These are phyloP conservation scores for Sardinella longiceps DNA, from an alignment of 2,797 vertebrate genomes.

Conservation along the genomic window DNA sequence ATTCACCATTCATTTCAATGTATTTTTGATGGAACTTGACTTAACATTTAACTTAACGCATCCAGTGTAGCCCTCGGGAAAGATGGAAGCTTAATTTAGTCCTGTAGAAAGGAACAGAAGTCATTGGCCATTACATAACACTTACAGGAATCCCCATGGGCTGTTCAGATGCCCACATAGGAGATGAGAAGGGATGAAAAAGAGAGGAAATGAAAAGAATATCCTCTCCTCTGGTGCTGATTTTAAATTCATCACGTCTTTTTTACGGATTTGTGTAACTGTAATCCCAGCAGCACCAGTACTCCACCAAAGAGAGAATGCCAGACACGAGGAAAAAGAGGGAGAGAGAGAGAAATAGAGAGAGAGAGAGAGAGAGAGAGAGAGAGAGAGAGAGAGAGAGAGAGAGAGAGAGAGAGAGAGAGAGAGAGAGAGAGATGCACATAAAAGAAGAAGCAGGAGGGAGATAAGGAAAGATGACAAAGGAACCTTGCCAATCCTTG, in stretches of 20 bases:
- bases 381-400: background rate
- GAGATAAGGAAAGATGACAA: background rate
- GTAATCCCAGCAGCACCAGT: background rate
- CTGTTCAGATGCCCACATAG: background rate
- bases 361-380: background rate
- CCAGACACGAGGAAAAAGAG: background rate
- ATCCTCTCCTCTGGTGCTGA: background rate
- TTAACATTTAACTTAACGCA: no score
- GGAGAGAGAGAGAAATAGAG: background rate
- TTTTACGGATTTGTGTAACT: background rate
- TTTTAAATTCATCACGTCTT: background rate
- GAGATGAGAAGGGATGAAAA: background rate
- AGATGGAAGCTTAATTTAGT: background rate
- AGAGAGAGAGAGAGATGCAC: background rate
- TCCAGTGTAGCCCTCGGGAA: no score
- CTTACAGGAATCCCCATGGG: background rate
- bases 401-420: background rate
- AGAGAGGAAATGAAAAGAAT: background rate
- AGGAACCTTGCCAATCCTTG: background rate
- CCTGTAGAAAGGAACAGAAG: background rate
- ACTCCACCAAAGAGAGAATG: constrained; percentile 12
- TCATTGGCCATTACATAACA: background rate
- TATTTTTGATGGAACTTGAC: no score
- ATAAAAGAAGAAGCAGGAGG: background rate
- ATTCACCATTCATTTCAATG: no score